A percentile compares a stretch with the other conserved stretches of the same genome.
Conservation (phyloP, 2,888 invertebrate species). For the Pollenia amentaria region DNA sequence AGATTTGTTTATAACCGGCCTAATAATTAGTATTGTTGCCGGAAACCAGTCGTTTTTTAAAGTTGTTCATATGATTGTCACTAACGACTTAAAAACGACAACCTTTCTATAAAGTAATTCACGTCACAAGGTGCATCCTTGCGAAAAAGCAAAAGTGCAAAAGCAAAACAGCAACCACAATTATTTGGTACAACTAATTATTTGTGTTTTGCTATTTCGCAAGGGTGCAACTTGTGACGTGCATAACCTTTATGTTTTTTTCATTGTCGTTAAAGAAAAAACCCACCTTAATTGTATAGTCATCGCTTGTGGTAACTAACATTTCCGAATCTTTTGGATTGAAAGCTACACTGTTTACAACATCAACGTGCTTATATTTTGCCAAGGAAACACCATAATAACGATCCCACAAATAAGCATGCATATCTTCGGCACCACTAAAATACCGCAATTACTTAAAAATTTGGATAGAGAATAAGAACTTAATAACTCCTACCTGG, state of each 20-base stretch:
- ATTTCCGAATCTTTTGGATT: slow-evolving; percentile 92
- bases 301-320: slow-evolving; percentile 93
- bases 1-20: too few species aligned
- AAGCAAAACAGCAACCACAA: too few species aligned
- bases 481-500: slow-evolving; percentile 86
- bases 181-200: too few species aligned
- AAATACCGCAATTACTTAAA: slow-evolving; percentile 5
- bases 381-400: slow-evolving; percentile 92
- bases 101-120: too few species aligned
- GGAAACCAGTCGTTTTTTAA: too few species aligned
- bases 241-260: too few species aligned
- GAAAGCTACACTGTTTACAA: slow-evolving; percentile 94
- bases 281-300: slow-evolving; percentile 88
- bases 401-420: slow-evolving; percentile 93
- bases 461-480: not conserved
- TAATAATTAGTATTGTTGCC: too few species aligned
- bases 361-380: slow-evolving; percentile 91
- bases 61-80: too few species aligned
- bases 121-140: too few species aligned
- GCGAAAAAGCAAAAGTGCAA: too few species aligned
- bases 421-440: slow-evolving; percentile 93
- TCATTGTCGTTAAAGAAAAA: not conserved
- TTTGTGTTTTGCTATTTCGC: too few species aligned
- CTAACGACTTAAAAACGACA: too few species aligned
- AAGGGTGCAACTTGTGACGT: not conserved